Evolutionary conservation across 2,113 vertebrate species (phyloP).

Genomic region (Daubentonia madagascariensis): DNA sequence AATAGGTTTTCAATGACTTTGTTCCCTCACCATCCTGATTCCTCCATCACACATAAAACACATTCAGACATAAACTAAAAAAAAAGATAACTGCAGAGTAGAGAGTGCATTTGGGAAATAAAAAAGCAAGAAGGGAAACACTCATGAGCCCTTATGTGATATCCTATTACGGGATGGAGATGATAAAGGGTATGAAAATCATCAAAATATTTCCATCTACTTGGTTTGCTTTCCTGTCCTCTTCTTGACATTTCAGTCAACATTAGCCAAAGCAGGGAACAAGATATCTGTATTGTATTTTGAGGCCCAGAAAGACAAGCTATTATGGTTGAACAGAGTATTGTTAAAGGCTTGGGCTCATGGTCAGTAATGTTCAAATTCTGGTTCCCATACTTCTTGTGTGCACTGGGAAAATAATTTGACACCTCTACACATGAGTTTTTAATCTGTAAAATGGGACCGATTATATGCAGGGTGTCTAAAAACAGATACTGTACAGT

Average conservation of each 20-base stretch:
- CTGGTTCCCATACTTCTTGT: not conserved
- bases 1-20: not conserved
- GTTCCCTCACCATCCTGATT: not conserved
- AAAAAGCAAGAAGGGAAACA: not conserved
- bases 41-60: not conserved
- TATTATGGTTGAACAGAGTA: not conserved
- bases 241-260: not conserved
- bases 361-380: not conserved
- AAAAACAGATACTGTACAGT: not conserved
- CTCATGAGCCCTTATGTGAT: not conserved
- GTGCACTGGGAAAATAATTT: conserved; percentile 26
- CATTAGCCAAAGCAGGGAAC: conserved; percentile 16
- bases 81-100: not conserved
- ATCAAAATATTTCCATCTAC: conserved; percentile 12
- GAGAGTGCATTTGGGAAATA: not conserved
- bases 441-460: conserved; percentile 29
- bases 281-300: not conserved
- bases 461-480: not conserved
- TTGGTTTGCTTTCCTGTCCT: conserved; percentile 12
- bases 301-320: conserved; percentile 33
- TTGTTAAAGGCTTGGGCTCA: not conserved
- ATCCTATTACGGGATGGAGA: conserved; percentile 7
- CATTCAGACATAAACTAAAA: not conserved
- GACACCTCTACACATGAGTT: not conserved
- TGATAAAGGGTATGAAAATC: not conserved